Percentiles rank a stretch among this genome's conserved stretches.
Conservation (phyloP, 2,113 vertebrate genomes). For the Proteles cristata region DNA sequence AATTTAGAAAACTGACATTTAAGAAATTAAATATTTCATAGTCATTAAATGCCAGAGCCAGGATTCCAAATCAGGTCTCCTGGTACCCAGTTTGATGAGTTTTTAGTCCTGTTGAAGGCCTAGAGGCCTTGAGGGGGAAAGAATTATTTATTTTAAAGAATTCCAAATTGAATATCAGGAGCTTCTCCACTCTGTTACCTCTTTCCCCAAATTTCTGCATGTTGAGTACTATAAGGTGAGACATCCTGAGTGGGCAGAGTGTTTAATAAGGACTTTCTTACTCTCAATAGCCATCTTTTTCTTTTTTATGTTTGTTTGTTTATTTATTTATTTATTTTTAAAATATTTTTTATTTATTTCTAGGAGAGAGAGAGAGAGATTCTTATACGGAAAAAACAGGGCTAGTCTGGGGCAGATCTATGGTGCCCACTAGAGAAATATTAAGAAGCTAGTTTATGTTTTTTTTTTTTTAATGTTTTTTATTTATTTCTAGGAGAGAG, state of each 20-base stretch:
- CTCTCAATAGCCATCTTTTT: slow-evolving; percentile 31
- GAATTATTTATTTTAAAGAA: neutral
- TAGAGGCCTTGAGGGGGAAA: neutral
- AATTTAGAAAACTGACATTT: neutral
- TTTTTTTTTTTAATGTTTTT: too few relatives aligned
- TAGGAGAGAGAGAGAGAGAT: too few relatives aligned
- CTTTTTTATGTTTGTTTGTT: too few relatives aligned
- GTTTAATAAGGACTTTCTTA: neutral
- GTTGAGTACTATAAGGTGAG: neutral
- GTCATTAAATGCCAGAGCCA: neutral
- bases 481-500: too few relatives aligned
- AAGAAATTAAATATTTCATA: neutral
- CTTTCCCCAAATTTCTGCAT: neutral
- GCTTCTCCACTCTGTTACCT: neutral
- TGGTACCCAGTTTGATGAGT: neutral
- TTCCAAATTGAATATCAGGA: neutral
- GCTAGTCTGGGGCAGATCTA: neutral
- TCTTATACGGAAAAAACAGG: neutral
- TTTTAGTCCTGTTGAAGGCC: neutral
- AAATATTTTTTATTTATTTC: too few relatives aligned
- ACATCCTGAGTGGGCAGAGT: neutral
- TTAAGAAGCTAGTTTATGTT: neutral
- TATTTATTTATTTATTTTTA: too few relatives aligned
- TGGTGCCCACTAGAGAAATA: neutral
- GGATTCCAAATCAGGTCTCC: neutral